These are phyloP conservation scores for Tipula helvola DNA, from an alignment of 2,888 invertebrate species.

Conservation along the genomic window DNA sequence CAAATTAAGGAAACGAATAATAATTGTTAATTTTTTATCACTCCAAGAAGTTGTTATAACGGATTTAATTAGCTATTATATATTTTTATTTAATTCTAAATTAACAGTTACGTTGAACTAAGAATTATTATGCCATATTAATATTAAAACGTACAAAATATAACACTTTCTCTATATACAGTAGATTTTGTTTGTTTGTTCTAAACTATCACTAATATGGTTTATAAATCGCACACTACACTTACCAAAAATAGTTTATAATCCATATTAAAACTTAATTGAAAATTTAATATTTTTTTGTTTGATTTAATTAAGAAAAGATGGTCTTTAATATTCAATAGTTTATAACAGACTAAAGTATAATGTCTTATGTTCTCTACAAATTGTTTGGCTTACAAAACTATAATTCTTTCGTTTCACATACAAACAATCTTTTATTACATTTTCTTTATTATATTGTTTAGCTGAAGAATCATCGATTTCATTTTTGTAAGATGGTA, in stretches of 20 bases:
- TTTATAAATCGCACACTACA: background rate
- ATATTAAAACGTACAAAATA: background rate
- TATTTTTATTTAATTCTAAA: background rate
- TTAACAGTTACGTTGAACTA: background rate
- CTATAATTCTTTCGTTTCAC: background rate
- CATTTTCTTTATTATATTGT: background rate
- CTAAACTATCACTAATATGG: background rate
- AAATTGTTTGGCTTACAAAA: background rate
- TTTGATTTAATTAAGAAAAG: background rate
- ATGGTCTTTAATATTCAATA: background rate
- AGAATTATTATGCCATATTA: background rate
- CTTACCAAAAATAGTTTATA: constrained; percentile 8
- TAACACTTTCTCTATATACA: background rate
- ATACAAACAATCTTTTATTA: background rate
- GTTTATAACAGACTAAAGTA: background rate
- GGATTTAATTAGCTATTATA: background rate
- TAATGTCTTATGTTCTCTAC: background rate
- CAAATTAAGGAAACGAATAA: background rate
- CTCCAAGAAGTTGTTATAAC: background rate
- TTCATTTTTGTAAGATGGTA: background rate
- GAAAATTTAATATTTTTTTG: background rate
- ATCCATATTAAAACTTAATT: background rate
- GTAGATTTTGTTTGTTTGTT: background rate
- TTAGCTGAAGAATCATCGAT: background rate
- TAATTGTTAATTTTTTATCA: background rate